These are phyloP conservation scores for Brenthis ino DNA, from an alignment of 2,888 invertebrate genomes.

Conservation along the genomic window DNA sequence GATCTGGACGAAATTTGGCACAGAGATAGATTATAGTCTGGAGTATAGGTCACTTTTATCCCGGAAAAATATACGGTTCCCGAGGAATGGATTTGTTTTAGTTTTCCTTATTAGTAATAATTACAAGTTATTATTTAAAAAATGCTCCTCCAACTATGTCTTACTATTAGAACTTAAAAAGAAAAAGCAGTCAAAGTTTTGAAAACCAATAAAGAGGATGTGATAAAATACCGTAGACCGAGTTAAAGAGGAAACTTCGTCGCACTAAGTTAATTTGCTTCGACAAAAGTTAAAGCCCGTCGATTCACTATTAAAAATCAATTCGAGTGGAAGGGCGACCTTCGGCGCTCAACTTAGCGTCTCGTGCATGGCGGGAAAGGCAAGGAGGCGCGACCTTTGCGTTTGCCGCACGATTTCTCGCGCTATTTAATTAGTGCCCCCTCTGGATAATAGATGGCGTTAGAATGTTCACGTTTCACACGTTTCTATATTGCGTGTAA, in stretches of 20 bases:
- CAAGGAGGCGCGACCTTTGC: conserved; percentile 67
- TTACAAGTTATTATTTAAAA: neutral
- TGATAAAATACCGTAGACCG: conserved; percentile 45
- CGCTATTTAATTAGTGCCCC: conserved; percentile 79
- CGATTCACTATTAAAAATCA: conserved; percentile 79
- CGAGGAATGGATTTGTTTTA: no score
- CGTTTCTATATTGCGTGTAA: neutral
- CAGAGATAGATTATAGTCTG: no score
- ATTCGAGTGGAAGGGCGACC: conserved; percentile 76
- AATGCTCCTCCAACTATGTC: neutral
- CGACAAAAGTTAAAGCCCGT: conserved; percentile 71
- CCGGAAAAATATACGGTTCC: no score
- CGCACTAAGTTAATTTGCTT: conserved; percentile 71
- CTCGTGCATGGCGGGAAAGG: conserved; percentile 71
- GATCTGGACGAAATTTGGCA: no score
- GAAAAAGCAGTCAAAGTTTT: conserved; percentile 1
- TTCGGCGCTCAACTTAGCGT: conserved; percentile 64
- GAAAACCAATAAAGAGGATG: conserved; percentile 27
- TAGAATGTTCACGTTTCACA: conserved; percentile 16
- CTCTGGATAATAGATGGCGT: conserved; percentile 72
- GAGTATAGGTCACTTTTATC: no score
- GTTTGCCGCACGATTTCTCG: conserved; percentile 80
- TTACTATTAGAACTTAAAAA: conserved; percentile 4
- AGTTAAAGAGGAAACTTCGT: conserved; percentile 52
- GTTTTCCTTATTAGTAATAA: no score